Evolutionary conservation across 2,113 vertebrate genomes (phyloP), one percentile per base, ranked within the genome.

Genomic region (Echinops telfairi): DNA sequence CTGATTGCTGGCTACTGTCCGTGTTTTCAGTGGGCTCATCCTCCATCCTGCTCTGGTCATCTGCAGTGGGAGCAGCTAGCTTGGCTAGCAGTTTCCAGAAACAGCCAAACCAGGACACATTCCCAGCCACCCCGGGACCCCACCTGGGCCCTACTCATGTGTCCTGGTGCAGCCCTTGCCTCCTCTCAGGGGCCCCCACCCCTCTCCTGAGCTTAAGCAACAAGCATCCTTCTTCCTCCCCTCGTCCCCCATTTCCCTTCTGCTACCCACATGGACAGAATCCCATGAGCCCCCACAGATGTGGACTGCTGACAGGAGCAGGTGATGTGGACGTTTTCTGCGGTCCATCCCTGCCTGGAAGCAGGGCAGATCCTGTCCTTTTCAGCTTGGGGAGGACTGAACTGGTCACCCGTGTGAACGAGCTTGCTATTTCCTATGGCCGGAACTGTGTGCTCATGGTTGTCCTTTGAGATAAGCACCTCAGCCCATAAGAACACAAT

Each of bases 71-170:
- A 75, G 27, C 70, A 76, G 88, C 40, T 25, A 36, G 53, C 70
- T 6, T 47, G 5, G 43, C 43, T 10, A 47, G 43, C 5, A 47
- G 43, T 47, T 47, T 86, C 81, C 81, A n/a, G 71, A 91, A 81
- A 76, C 9, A 6, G 0, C 47, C 20, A 17, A 81, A 38, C 33
- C 29, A 23, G 73, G 82, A 83, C 60, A 17, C 0, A 0, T 68
- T 87, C 66, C 31, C 19, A 31, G 87, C 31, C 38, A 47, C 43
- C 43, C 43, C 43, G 43, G 43, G 43, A 5, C 33, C 29, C 11
- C 75, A 66, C n/a, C 3, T 22, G 43, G 43, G 6, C 17, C 31
- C 17, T 1, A 0, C 19, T 58, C 22, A 0, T 3, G 16, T 25
- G 58, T 82, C 68, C 81, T 47, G 7, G 9, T 2, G 36, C 14